Evolutionary conservation across 1,140 invertebrate genomes (phyloP).

Genomic region (Drosophila pectinifera): DNA sequence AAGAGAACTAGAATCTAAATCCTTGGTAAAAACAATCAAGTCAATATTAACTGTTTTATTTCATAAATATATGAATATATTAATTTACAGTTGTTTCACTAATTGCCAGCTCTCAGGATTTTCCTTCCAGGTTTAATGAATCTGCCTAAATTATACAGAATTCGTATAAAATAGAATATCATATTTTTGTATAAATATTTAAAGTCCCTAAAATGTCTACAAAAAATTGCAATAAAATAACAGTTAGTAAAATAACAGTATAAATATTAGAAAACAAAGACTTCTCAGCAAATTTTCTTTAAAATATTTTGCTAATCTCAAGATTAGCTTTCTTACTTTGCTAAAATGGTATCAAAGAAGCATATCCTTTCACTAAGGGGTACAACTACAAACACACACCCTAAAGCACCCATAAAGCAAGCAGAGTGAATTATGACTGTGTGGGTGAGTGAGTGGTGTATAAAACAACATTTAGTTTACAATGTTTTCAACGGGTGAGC

Average conservation of each 20-base stretch:
- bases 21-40: neutral
- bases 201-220: too few relatives aligned
- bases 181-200: too few relatives aligned
- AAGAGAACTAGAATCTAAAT: too few relatives aligned
- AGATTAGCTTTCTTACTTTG: neutral
- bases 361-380: slow-evolving; percentile 24
- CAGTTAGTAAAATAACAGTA: too few relatives aligned
- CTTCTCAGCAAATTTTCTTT: too few relatives aligned
- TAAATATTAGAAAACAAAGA: neutral
- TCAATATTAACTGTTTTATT: neutral
- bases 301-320: neutral
- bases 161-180: too few relatives aligned
- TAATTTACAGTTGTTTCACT: too few relatives aligned
- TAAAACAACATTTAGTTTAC: slow-evolving; percentile 78
- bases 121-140: too few relatives aligned
- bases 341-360: neutral
- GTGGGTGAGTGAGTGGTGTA: slow-evolving; percentile 51
- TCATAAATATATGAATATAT: too few relatives aligned
- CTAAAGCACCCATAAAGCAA: slow-evolving; percentile 45
- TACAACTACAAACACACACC: slow-evolving; percentile 29
- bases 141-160: too few relatives aligned
- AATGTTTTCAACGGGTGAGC: slow-evolving; percentile 66
- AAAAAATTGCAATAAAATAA: too few relatives aligned
- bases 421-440: slow-evolving; percentile 64
- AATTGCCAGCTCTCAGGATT: too few relatives aligned